Evolutionary conservation across 1,140 invertebrate genomes (phyloP).

Genomic region (Dermatophagoides farinae): DNA sequence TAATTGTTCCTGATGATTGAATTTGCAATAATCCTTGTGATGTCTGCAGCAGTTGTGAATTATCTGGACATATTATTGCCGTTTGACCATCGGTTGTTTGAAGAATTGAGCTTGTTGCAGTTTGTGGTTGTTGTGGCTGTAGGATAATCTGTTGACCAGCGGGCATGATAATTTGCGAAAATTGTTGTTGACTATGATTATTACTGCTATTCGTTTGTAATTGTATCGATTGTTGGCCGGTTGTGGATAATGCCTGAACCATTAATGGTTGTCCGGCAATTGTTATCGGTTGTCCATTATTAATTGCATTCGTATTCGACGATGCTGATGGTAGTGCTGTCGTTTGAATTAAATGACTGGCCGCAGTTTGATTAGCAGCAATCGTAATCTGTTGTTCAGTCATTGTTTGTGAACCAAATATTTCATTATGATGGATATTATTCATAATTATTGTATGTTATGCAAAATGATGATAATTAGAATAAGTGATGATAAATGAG

Average conservation of each 20-base stretch:
- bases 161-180: constrained; percentile 31
- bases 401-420: too few relatives aligned
- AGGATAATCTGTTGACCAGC: constrained; percentile 26
- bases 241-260: constrained; percentile 25
- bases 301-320: neutral
- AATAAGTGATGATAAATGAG: too few relatives aligned
- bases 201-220: constrained; percentile 35
- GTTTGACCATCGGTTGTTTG: constrained; percentile 84
- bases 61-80: constrained; percentile 44
- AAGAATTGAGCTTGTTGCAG: constrained; percentile 33
- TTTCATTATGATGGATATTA: too few relatives aligned
- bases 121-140: constrained; percentile 40
- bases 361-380: too few relatives aligned
- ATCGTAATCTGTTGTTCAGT: too few relatives aligned
- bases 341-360: too few relatives aligned
- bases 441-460: too few relatives aligned
- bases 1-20: constrained; percentile 21
- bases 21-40: constrained; percentile 25
- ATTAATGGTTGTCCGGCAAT: constrained; percentile 26
- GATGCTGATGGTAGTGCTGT: too few relatives aligned
- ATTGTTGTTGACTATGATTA: constrained; percentile 35
- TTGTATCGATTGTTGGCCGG: constrained; percentile 38
- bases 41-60: constrained; percentile 22
- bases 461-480: too few relatives aligned
- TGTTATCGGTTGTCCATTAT: constrained; percentile 18